These are phyloP conservation scores for Samia ricini DNA, from an alignment of 1,140 invertebrate genomes.

Conservation along the genomic window DNA sequence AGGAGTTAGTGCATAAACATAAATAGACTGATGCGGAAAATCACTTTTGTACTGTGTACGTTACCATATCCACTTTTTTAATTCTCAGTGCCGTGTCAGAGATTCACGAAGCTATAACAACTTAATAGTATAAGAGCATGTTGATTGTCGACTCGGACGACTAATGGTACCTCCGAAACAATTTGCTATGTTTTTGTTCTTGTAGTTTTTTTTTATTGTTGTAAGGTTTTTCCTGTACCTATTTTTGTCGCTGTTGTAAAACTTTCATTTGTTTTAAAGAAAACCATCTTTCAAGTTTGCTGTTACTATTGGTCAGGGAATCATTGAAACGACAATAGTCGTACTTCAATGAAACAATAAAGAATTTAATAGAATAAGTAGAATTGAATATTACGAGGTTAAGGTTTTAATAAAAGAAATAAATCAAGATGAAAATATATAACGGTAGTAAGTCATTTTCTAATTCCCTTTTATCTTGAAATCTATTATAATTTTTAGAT, in stretches of 20 bases:
- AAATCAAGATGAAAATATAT: too few relatives aligned
- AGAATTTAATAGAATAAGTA: too few relatives aligned
- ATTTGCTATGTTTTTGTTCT: constrained; percentile 32
- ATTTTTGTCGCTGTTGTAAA: background rate
- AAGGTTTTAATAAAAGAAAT: too few relatives aligned
- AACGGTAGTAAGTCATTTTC: too few relatives aligned
- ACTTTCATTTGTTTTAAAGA: background rate
- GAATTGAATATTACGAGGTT: too few relatives aligned
- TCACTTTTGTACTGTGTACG: too few relatives aligned
- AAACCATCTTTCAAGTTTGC: background rate
- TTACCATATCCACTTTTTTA: constrained; percentile 2
- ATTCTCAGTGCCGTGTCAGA: background rate
- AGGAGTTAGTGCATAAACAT: too few relatives aligned
- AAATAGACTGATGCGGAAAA: too few relatives aligned
- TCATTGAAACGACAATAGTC: too few relatives aligned
- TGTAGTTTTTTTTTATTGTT: constrained; percentile 43
- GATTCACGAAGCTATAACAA: constrained; percentile 56
- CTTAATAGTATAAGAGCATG: constrained; percentile 69
- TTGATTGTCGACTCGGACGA: constrained; percentile 49
- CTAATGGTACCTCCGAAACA: constrained; percentile 65
- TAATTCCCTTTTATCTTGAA: too few relatives aligned
- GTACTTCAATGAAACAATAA: too few relatives aligned
- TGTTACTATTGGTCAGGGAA: background rate
- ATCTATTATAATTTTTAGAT: too few relatives aligned
- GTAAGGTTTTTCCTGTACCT: constrained; percentile 36